Evolutionary conservation across 2,113 vertebrate genomes (phyloP).

Genomic region (Herpailurus yagouaroundi): DNA sequence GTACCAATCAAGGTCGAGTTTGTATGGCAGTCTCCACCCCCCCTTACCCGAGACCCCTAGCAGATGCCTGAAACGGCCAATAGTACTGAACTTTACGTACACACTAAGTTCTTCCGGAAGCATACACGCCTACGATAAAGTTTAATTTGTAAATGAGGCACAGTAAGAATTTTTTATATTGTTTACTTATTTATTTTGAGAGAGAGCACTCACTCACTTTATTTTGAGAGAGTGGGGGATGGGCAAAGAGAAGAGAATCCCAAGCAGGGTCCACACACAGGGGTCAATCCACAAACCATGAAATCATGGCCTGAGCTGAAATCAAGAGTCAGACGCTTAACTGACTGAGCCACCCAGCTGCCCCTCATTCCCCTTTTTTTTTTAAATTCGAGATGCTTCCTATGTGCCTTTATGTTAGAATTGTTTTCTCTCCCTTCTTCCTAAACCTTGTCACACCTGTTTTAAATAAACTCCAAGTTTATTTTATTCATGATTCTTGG

Average conservation of each 20-base stretch:
- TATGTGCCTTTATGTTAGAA: background rate
- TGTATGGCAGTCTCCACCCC: no score
- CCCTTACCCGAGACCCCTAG: background rate
- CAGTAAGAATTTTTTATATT: background rate
- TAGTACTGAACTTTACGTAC: background rate
- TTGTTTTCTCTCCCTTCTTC: background rate
- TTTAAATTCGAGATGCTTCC: background rate
- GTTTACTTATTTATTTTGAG: no score
- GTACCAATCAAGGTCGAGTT: background rate
- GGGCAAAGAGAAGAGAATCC: no score
- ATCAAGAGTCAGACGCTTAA: no score
- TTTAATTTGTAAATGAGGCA: background rate
- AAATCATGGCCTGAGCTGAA: no score
- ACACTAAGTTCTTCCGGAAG: background rate
- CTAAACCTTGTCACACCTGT: background rate
- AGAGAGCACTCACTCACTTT: no score
- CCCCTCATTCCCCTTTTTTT: no score
- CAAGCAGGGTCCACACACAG: no score
- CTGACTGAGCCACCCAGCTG: no score
- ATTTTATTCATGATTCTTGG: conserved; percentile 26
- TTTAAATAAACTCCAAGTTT: background rate
- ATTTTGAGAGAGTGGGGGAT: no score
- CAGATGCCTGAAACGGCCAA: background rate
- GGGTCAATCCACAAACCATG: no score
- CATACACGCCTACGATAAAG: background rate